phyloP scores from a whole-genome alignment of 2,113 vertebrate genomes.

The Barbus barbus region DNA sequence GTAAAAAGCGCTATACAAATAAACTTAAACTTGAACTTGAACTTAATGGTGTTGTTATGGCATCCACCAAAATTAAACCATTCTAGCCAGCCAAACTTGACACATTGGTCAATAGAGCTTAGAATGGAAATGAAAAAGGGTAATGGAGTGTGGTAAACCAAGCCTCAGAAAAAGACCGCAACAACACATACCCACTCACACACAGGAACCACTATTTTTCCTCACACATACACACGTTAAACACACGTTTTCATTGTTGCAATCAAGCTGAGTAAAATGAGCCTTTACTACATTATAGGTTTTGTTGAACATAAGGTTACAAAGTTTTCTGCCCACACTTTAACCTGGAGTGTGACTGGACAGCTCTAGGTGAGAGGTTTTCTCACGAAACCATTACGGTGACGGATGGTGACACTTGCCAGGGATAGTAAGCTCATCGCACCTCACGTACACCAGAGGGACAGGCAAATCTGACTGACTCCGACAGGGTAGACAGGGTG shows the following conservation, averaged over 20 bases:
- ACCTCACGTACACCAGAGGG: background rate
- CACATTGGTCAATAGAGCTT: constrained; percentile 11
- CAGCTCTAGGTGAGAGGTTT: constrained; percentile 24
- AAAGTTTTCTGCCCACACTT: constrained; percentile 42
- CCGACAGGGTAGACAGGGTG: constrained; percentile 24
- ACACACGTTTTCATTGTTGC: too few species aligned
- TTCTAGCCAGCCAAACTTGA: background rate
- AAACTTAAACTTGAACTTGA: too few species aligned
- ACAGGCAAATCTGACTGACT: constrained; percentile 11
- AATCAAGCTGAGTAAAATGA: background rate
- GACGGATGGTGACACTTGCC: constrained; percentile 15
- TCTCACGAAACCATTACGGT: constrained; percentile 26
- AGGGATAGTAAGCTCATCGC: background rate
- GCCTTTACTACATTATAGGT: constrained; percentile 18
- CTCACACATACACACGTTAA: background rate
- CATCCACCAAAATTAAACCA: background rate
- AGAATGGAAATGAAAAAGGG: constrained; percentile 2
- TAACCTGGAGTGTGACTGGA: constrained; percentile 47
- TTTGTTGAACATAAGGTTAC: constrained; percentile 32
- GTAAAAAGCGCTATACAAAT: too few species aligned
- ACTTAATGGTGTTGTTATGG: constrained; percentile 11
- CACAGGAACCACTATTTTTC: background rate
- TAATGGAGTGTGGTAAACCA: constrained; percentile 25
- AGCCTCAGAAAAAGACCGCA: background rate
- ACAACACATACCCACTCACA: background rate